A percentile compares a stretch with the other conserved stretches of the same genome.
Conservation (phyloP, 2,113 vertebrate genomes). For the Periophthalmus modestus region DNA sequence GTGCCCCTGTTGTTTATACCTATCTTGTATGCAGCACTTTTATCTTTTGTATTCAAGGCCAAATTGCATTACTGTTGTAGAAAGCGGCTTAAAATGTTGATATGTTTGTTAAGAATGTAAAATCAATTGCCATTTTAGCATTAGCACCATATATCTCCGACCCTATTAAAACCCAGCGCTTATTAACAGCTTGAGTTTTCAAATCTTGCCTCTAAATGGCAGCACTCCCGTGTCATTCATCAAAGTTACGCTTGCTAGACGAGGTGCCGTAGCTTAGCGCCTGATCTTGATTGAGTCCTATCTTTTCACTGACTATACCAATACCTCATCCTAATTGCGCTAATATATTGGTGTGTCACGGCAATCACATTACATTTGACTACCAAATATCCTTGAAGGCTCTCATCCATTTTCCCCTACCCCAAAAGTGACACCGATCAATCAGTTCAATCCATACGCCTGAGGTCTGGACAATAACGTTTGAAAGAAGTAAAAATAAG, state of each 20-base stretch:
- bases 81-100: slow-evolving; percentile 7
- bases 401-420: slow-evolving; percentile 65
- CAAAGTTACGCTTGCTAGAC: slow-evolving; percentile 42
- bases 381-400: slow-evolving; percentile 56
- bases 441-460: slow-evolving; percentile 58
- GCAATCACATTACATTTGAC: slow-evolving; percentile 71
- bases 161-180: slow-evolving; percentile 21
- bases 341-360: slow-evolving; percentile 69
- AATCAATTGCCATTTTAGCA: slow-evolving; percentile 23
- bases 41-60: slow-evolving; percentile 33
- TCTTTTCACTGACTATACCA: slow-evolving; percentile 57
- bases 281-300: slow-evolving; percentile 54
- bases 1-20: slow-evolving; percentile 48
- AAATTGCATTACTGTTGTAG: neutral
- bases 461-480: neutral
- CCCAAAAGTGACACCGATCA: slow-evolving; percentile 64
- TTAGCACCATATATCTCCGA: slow-evolving; percentile 6
- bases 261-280: slow-evolving; percentile 21
- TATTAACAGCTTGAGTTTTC: slow-evolving; percentile 34
- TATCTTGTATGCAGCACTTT: slow-evolving; percentile 21
- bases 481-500: neutral
- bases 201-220: slow-evolving; percentile 29
- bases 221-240: slow-evolving; percentile 34
- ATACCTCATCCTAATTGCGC: slow-evolving; percentile 67
- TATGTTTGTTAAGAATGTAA: slow-evolving; percentile 10